Base-by-base conservation (phyloP, 2,888 invertebrate genomes). In the Nomada fabriciana region DNA sequence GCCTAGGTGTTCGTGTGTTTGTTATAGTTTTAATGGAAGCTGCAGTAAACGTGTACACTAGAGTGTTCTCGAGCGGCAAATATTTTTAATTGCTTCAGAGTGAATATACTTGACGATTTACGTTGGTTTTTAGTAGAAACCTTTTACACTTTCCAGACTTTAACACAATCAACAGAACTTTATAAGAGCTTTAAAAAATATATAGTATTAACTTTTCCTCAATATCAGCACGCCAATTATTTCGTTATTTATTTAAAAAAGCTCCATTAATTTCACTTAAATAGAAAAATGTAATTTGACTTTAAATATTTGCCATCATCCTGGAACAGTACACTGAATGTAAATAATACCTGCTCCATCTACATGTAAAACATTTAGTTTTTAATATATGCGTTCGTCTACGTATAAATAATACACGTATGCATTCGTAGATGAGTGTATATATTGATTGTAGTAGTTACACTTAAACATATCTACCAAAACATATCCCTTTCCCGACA, bases 401-500 rank as follows among this genome's bases (percentile, higher is more conserved):
- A 42, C 13, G 11, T 25, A 55, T 23, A 69, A 57, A 69, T 57
- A 9, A 5, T 43, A 25, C 42, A 69, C 9, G 25, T 42, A n/a
- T 57, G 23, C 63, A 36, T 72, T 63, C 42, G 36, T 23, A 13
- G 13, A 11, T 53, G 9, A n/a, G 23, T 15, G 25, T 72, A 42
- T 36, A 52, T 15, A n/a, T 13, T n/a, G 42, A 63, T 18, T 10
- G 23, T 10, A n/a, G 23, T n/a, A 18, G 9, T 63, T 42, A n/a
- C 23, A 23, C 36, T 72, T 36, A 25, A 42, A 60, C 42, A 63
- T 67, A 63, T 68, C 73, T 57, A 52, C 42, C 36, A 43, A 53
- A 71, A 76, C 76, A 81, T 82, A 76, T 67, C 81, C 65, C 10
- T 43, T 18, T 43, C 23, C 29, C 43, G 52, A 20, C 15, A 25